A percentile compares a stretch with the other conserved stretches of the same genome.
Conservation (phyloP, 2,113 vertebrate species). For the Sapajus apella region DNA sequence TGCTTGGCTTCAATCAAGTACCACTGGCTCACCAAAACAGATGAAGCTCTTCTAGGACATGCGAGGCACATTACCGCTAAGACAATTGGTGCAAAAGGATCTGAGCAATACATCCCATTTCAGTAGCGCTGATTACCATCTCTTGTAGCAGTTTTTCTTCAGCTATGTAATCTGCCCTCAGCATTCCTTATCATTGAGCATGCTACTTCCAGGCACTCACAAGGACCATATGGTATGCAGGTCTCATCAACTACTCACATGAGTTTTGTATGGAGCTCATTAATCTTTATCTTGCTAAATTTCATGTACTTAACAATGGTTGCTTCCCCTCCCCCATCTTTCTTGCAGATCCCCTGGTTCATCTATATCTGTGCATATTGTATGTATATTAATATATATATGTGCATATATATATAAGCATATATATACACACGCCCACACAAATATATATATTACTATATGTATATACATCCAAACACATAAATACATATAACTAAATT, state of each 20-base stretch:
- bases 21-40: not conserved
- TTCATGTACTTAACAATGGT: slow-evolving; percentile 10
- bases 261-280: not conserved
- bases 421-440: not conserved
- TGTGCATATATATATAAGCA: not conserved
- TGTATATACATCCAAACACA: not conserved
- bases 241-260: not conserved
- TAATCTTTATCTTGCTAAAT: not conserved
- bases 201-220: not conserved
- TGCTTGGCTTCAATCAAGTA: not conserved
- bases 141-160: not conserved
- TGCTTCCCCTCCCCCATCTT: not conserved
- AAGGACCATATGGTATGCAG: not conserved
- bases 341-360: not conserved
- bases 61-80: not conserved
- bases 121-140: not conserved
- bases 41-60: not conserved
- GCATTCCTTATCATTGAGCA: not conserved
- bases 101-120: not conserved
- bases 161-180: not conserved
- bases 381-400: not conserved
- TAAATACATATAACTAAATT: not conserved
- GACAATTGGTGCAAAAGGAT: not conserved
- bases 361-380: not conserved
- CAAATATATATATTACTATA: not conserved